Conservation (phyloP, 2,797 vertebrate species). For the Vipera ursinii region DNA sequence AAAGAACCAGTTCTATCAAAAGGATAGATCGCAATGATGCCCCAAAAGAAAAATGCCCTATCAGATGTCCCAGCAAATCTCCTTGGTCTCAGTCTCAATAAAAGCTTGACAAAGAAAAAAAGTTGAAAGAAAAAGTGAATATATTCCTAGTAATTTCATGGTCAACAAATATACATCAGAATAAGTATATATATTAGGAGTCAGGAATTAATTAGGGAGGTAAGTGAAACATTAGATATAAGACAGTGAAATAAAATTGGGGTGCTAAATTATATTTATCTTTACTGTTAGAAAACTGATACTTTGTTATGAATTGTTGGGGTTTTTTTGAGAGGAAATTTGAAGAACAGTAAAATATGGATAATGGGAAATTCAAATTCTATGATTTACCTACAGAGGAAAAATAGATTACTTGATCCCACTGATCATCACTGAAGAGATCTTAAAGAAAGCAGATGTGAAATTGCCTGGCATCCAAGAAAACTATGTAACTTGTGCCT, state of each 20-base stretch:
- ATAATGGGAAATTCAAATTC: neutral
- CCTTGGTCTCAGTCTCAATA: neutral
- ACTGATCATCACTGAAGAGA: neutral
- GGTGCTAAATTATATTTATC: neutral
- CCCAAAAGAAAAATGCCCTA: neutral
- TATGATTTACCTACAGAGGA: neutral
- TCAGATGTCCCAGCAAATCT: neutral
- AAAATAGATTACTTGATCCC: neutral
- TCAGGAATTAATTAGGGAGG: neutral
- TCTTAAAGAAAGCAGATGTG: neutral
- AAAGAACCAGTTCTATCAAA: neutral
- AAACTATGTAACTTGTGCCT: neutral
- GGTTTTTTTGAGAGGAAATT: neutral
- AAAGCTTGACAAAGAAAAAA: neutral
- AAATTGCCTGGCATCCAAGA: neutral
- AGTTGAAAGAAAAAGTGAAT: neutral
- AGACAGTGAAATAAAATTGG: neutral
- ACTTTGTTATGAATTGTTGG: neutral
- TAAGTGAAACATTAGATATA: neutral
- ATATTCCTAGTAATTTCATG: neutral
- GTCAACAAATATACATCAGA: neutral
- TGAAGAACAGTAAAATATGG: neutral
- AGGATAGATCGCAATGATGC: neutral
- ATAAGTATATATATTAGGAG: neutral
- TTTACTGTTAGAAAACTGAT: neutral